Conservation (phyloP, 1,140 invertebrate species). For the Marisa cornuarietis region DNA sequence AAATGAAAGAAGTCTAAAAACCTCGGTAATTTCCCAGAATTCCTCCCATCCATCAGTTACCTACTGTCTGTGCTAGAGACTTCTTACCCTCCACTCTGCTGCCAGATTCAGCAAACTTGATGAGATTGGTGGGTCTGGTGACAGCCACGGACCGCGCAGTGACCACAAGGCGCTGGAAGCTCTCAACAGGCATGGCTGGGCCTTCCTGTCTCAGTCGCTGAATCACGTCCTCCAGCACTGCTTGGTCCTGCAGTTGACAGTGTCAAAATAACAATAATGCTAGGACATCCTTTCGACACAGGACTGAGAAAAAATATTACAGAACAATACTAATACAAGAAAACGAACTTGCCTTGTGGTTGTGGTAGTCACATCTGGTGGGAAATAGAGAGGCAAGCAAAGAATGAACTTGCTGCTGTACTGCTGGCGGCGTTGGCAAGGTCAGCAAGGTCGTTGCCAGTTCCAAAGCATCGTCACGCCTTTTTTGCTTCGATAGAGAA, state of each 20-base stretch:
- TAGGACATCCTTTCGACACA: too few relatives aligned
- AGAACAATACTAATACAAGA: neutral
- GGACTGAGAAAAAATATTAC: too few relatives aligned
- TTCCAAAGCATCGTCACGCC: constrained; percentile 70
- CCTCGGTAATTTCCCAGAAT: too few relatives aligned
- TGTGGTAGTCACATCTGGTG: constrained; percentile 80
- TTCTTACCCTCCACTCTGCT: constrained; percentile 26
- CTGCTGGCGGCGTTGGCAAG: constrained; percentile 80
- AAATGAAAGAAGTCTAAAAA: too few relatives aligned
- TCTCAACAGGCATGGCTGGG: constrained; percentile 86
- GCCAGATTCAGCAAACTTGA: constrained; percentile 76
- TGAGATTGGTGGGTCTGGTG: constrained; percentile 81
- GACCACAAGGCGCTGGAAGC: constrained; percentile 86
- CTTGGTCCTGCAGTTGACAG: constrained; percentile 74
- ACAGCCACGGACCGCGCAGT: constrained; percentile 87
- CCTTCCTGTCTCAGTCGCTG: constrained; percentile 74
- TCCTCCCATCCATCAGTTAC: too few relatives aligned
- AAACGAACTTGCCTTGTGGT: constrained; percentile 74
- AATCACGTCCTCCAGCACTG: constrained; percentile 80
- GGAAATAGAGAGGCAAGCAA: constrained; percentile 83
- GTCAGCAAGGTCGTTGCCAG: constrained; percentile 83
- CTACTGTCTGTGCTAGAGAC: neutral
- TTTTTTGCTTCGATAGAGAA: too few relatives aligned
- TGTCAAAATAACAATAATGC: too few relatives aligned
- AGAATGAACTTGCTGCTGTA: constrained; percentile 75